These are phyloP conservation scores for Chlorodrepanis virens DNA, from an alignment of 2,113 vertebrate species.

Conservation along the genomic window DNA sequence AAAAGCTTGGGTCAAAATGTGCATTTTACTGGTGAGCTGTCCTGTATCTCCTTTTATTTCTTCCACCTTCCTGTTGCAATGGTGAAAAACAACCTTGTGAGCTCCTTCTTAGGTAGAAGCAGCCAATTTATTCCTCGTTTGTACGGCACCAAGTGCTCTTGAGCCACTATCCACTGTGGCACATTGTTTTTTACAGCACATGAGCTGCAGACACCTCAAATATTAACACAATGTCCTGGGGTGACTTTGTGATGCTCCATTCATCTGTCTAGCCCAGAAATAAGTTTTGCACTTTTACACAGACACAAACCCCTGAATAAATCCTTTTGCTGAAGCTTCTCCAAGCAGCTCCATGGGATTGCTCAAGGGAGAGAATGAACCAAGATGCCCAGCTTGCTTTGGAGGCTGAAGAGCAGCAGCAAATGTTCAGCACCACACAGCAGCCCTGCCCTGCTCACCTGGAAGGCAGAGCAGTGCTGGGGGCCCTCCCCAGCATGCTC, in stretches of 20 bases:
- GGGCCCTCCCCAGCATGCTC: not conserved
- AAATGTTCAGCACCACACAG: not conserved
- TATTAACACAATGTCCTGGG: not conserved
- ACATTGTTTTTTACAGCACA: accelerated
- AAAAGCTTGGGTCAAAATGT: not conserved
- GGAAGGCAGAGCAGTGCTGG: not conserved
- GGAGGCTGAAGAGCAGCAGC: not conserved
- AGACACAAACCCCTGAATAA: not conserved
- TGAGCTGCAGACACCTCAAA: not conserved
- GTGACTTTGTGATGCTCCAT: not conserved
- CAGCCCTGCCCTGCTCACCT: not conserved
- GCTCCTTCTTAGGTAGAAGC: not conserved
- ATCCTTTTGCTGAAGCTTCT: not conserved
- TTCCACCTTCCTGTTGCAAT: not conserved
- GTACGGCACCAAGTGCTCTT: not conserved
- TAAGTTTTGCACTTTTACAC: not conserved
- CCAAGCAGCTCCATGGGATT: not conserved
- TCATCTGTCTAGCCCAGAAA: not conserved
- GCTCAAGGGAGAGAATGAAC: not conserved
- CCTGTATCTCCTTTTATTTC: not conserved
- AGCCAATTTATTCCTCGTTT: not conserved
- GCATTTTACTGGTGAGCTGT: not conserved
- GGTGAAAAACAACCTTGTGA: not conserved
- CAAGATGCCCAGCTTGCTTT: not conserved
- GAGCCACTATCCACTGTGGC: not conserved